Evolutionary conservation across 2,888 invertebrate genomes (phyloP).

Genomic region (Cheilosia vulpina): DNA sequence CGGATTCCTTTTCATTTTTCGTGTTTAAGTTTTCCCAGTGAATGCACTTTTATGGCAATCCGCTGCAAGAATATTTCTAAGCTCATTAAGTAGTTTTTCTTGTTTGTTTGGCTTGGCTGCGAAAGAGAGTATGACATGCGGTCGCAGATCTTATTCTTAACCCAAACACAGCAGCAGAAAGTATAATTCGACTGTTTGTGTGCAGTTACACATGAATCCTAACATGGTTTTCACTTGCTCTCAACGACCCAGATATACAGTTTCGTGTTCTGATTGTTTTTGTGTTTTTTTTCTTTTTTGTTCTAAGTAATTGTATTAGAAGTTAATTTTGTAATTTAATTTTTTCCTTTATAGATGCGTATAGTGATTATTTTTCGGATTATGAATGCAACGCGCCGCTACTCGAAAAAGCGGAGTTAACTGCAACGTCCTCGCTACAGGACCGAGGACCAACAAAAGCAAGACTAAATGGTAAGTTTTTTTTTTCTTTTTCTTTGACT

Average conservation of each 20-base stretch:
- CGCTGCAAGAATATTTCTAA: conserved; percentile 59
- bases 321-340: conserved; percentile 16
- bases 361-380: conserved; percentile 83
- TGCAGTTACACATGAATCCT: conserved; percentile 57
- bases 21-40: conserved; percentile 66
- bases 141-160: conserved; percentile 20
- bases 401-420: conserved; percentile 88
- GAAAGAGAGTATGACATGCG: conserved; percentile 14
- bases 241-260: conserved; percentile 63
- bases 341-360: conserved; percentile 79
- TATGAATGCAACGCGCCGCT: conserved; percentile 93
- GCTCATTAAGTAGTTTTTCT: conserved; percentile 64
- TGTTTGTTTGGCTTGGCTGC: conserved; percentile 32
- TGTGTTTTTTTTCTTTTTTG: conserved; percentile 21
- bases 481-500: neutral
- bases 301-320: neutral
- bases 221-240: conserved; percentile 72
- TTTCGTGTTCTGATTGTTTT: conserved; percentile 5
- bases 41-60: conserved; percentile 56
- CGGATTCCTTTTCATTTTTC: conserved; percentile 46
- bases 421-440: conserved; percentile 91
- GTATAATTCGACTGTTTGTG: conserved; percentile 56
- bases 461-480: conserved; percentile 90
- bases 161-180: conserved; percentile 12
- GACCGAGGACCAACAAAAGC: conserved; percentile 95